phyloP scores from a whole-genome alignment of 1,140 invertebrate species.

The Procambarus virginalis region DNA sequence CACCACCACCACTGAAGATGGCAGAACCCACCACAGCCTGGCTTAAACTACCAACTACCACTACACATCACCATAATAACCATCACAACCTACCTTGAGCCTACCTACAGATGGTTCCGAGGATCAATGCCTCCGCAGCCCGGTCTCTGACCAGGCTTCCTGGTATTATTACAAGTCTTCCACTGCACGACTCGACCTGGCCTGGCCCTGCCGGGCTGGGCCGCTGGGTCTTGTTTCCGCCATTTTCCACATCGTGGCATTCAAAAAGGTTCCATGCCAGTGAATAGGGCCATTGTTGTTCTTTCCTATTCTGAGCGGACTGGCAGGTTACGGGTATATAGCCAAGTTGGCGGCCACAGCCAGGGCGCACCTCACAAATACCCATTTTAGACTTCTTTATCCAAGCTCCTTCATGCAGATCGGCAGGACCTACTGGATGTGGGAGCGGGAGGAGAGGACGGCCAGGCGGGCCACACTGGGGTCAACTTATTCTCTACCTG shows the following conservation, averaged over 20 bases:
- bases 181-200: background rate
- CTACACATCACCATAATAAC: too few relatives aligned
- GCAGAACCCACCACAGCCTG: too few relatives aligned
- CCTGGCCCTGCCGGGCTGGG: conserved; percentile 16
- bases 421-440: background rate
- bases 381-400: background rate
- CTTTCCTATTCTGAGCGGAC: conserved; percentile 31
- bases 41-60: too few relatives aligned
- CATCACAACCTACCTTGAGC: too few relatives aligned
- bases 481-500: background rate
- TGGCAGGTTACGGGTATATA: background rate
- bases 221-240: conserved; percentile 23
- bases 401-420: background rate
- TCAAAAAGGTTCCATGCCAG: conserved; percentile 35
- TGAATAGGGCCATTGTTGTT: conserved; percentile 46
- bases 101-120: too few relatives aligned
- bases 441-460: background rate
- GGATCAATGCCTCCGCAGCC: too few relatives aligned
- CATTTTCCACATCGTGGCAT: conserved; percentile 33
- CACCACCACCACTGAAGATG: too few relatives aligned
- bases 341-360: background rate
- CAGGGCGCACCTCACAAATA: background rate
- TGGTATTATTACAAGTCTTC: too few relatives aligned
- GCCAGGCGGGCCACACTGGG: background rate
- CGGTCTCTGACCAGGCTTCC: too few relatives aligned